Evolutionary conservation across 2,797 vertebrate genomes (phyloP).

Genomic region (Myotis daubentonii): DNA sequence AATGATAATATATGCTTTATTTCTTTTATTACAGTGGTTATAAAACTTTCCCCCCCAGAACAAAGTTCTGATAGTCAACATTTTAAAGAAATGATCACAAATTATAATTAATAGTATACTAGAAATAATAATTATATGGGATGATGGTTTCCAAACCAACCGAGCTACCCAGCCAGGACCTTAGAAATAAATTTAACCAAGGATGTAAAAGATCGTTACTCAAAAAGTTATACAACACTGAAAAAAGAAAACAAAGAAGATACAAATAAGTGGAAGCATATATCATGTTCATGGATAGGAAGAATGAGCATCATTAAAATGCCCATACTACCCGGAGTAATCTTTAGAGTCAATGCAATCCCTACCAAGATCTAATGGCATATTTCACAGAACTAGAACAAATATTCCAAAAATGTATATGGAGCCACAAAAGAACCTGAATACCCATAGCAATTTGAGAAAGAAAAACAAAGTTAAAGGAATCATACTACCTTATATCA

Average conservation of each 20-base stretch:
- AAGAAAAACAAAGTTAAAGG: background rate
- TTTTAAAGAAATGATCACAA: background rate
- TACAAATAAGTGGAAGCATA: background rate
- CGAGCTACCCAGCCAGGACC: background rate
- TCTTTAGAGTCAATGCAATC: background rate
- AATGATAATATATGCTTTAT: background rate
- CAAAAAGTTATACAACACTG: background rate
- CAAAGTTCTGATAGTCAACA: background rate
- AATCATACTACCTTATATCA: background rate
- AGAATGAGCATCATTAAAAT: background rate
- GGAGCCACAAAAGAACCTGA: background rate
- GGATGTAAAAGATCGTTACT: background rate
- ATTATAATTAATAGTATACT: background rate
- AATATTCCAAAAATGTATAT: background rate
- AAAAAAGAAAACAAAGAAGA: background rate
- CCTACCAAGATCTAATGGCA: background rate
- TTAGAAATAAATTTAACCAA: background rate
- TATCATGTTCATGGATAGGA: background rate
- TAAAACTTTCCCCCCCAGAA: background rate
- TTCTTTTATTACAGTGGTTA: background rate
- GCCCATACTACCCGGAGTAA: background rate
- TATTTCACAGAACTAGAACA: background rate
- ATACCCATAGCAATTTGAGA: background rate
- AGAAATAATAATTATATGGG: background rate
- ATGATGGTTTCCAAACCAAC: slow-evolving; percentile 16